Base-by-base conservation (phyloP, 2,888 invertebrate species). In the Stenchaetothrips biformis region DNA sequence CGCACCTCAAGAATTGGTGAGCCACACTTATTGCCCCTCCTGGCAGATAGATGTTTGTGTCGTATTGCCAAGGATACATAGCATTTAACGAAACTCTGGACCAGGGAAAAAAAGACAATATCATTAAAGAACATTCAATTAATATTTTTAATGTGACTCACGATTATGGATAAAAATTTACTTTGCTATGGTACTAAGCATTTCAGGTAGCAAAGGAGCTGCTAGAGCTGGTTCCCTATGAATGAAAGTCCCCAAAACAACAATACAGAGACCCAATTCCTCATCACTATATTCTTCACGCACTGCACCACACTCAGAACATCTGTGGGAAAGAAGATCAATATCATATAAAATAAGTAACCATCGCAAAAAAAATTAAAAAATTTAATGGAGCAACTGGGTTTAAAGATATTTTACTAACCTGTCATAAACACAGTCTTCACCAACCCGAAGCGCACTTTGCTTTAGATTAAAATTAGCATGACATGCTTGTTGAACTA, bases 251-350 rank as follows among this genome's bases (percentile, higher is more conserved):
- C 96, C 96, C 82, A 99, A 88, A 82, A 94, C 94, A 79, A 98
- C 95, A 84, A 99, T 95, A 85, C 97, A 94, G 80, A 99, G 90
- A 0, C 97, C 97, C 81, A 98, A 89, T 86, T 99, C 98, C 86
- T 99, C 99, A 86, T 99, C 99, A 82, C 96, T 97, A 87, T 98
- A 99, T 86, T 96, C 94, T 86, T 98, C 97, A 82, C 92, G 91
- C 6, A 93, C 90, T 1, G 93, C 92, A 21, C 97, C 97, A 87
- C 99, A 99, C 86, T 97, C 96, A 0, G 95, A 92, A 86, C 97
- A 97, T 86, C 89, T 86, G 81, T 21, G 82, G 80, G 81, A 37
- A 79, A 78, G 78, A 37, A 48, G 53, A 77, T 78, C n/a, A 59
- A 18, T 21, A 49, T 47, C 48, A 37, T 59, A 13, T 79, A 0